These are phyloP conservation scores for Cerastis rubricosa DNA, from an alignment of 2,888 invertebrate species.

Conservation along the genomic window DNA sequence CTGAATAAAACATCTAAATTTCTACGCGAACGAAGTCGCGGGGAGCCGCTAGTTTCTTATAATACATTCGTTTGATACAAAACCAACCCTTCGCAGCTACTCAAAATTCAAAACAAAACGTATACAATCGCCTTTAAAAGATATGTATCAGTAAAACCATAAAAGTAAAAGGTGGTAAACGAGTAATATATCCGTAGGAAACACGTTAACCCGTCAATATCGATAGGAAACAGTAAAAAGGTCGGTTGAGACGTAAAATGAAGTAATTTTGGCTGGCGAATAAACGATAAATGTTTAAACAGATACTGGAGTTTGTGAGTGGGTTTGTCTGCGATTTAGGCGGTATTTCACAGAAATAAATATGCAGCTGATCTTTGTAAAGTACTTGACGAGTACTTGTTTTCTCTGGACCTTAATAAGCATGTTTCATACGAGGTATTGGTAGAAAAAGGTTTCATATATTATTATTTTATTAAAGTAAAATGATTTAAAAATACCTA, in stretches of 20 bases:
- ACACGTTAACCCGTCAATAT: conserved; percentile 57
- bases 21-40: no score
- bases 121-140: conserved; percentile 19
- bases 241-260: conserved; percentile 59
- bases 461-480: no score
- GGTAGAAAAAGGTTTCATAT: not conserved
- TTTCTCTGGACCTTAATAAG: not conserved
- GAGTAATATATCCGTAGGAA: conserved; percentile 33
- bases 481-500: no score
- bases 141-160: conserved; percentile 54
- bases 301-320: not conserved
- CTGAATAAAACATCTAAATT: no score
- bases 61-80: conserved; percentile 3
- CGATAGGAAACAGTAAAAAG: conserved; percentile 62
- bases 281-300: conserved; percentile 32
- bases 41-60: not conserved
- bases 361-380: not conserved
- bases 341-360: not conserved
- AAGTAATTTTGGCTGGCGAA: conserved; percentile 62
- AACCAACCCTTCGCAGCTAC: not conserved
- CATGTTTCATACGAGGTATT: not conserved
- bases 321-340: not conserved
- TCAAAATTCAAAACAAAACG: conserved; percentile 43
- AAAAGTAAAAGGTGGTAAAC: conserved; percentile 55
- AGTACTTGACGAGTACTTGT: not conserved